A percentile compares a stretch with the other conserved stretches of the same genome.
Evolutionary conservation across 2,888 invertebrate genomes (phyloP).

Genomic region (Amphipoea oculea): DNA sequence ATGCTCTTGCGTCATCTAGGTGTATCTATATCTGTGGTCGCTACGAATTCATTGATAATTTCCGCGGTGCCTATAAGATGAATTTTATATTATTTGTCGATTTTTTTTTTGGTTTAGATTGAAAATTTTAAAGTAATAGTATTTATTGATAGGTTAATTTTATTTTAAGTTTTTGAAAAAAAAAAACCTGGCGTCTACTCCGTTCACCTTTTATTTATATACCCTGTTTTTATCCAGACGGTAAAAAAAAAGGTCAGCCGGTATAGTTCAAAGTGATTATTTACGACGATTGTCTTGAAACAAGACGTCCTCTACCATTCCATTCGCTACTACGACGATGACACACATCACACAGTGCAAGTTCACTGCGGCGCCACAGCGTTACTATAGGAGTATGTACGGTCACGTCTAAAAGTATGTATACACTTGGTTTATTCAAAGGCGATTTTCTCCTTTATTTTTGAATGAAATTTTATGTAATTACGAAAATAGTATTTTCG

Average conservation of each 20-base stretch:
- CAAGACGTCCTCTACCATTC: conserved; percentile 32
- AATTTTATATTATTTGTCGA: too few relatives aligned
- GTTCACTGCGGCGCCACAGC: conserved; percentile 30
- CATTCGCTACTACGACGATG: conserved; percentile 28
- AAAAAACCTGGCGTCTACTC: not conserved
- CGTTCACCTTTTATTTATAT: not conserved
- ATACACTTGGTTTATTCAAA: too few relatives aligned
- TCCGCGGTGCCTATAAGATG: not conserved
- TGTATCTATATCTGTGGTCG: too few relatives aligned
- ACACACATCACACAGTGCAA: conserved; percentile 25
- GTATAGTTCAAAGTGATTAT: not conserved
- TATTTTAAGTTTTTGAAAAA: too few relatives aligned
- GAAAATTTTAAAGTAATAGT: not conserved
- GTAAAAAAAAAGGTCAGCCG: not conserved
- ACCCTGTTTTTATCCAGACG: not conserved
- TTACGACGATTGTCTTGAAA: not conserved
- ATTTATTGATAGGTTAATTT: not conserved
- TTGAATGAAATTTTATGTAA: too few relatives aligned
- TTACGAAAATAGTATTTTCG: too few relatives aligned
- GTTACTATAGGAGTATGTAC: not conserved
- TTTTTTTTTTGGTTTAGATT: not conserved
- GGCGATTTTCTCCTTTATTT: too few relatives aligned
- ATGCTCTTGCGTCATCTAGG: too few relatives aligned
- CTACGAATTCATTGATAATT: not conserved
- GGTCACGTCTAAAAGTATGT: too few relatives aligned